These are phyloP conservation scores for Cancer borealis DNA, from an alignment of 2,888 invertebrate species.

Conservation along the genomic window DNA sequence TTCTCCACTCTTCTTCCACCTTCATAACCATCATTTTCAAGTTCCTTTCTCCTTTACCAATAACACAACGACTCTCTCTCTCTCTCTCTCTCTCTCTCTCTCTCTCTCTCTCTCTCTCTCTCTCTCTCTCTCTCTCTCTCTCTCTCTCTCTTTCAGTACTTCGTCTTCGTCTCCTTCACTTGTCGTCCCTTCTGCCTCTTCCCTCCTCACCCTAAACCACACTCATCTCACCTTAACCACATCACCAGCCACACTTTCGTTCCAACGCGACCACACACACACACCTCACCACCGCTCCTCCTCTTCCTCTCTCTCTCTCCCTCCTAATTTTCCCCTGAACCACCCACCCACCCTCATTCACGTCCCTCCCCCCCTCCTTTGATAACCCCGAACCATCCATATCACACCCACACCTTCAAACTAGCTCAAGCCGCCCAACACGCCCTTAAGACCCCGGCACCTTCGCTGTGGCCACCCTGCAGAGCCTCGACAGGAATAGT, in stretches of 20 bases:
- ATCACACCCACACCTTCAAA: neutral
- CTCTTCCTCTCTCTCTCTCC: neutral
- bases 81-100: neutral
- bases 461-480: neutral
- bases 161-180: neutral
- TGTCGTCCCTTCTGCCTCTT: neutral
- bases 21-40: neutral
- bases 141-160: neutral
- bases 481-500: neutral
- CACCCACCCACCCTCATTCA: neutral
- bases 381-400: neutral
- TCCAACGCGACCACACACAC: slow-evolving; percentile 2
- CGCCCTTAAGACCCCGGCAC: neutral
- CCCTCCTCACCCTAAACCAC: neutral
- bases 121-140: neutral
- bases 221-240: slow-evolving; percentile 22
- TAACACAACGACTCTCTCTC: neutral
- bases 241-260: slow-evolving; percentile 4
- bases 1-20: neutral
- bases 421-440: neutral
- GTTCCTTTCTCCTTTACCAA: neutral
- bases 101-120: slow-evolving; percentile 1
- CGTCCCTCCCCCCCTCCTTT: neutral
- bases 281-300: neutral
- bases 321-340: neutral